phyloP scores from a whole-genome alignment of 2,113 vertebrate species.

The Ammospiza nelsoni region DNA sequence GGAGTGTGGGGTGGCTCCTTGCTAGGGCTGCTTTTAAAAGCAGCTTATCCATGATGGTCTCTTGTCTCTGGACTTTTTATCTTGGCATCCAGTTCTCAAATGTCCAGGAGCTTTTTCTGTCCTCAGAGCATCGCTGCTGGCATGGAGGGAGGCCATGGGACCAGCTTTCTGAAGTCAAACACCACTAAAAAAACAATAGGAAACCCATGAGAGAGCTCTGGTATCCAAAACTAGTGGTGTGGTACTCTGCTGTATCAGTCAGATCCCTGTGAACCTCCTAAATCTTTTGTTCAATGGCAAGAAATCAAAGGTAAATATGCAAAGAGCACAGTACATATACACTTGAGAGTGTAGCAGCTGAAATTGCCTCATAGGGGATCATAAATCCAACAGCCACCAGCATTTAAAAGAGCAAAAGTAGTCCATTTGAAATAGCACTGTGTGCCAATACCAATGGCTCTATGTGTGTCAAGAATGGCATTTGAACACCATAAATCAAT shows the following conservation, averaged over 20 bases:
- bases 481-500: conserved; percentile 4
- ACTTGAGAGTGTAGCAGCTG: background rate
- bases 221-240: background rate
- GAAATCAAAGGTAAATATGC: background rate
- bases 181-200: accelerated
- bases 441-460: background rate
- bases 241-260: background rate
- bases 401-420: background rate
- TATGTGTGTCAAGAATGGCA: background rate
- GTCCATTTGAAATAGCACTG: background rate
- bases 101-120: background rate
- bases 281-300: background rate
- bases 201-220: background rate
- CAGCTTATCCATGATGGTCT: background rate
- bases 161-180: background rate
- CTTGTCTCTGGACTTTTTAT: background rate
- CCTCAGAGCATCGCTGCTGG: background rate
- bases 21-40: background rate
- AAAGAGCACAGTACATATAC: background rate
- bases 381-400: background rate
- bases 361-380: background rate
- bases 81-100: background rate
- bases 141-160: background rate
- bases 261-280: background rate
- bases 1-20: background rate